Conservation (phyloP, 2,888 invertebrate species). For the Nyleta sp. region DNA sequence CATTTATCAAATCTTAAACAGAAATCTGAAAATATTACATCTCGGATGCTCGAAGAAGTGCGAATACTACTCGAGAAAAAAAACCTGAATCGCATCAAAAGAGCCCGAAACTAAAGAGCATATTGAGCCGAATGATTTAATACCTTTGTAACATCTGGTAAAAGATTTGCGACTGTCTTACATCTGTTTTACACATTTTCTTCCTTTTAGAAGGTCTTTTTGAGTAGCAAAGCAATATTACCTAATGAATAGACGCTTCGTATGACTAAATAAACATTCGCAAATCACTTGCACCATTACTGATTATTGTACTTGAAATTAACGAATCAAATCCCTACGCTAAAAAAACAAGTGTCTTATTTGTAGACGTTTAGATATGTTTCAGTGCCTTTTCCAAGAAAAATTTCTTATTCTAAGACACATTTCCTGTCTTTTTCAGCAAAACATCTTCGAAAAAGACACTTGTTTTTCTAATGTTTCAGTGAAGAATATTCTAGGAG, state of each 20-base stretch:
- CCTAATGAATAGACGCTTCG: not conserved
- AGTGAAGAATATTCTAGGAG: too few relatives aligned
- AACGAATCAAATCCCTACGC: not conserved
- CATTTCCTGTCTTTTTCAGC: too few relatives aligned
- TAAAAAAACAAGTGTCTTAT: too few relatives aligned
- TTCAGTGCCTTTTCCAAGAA: too few relatives aligned
- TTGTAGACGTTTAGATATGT: too few relatives aligned
- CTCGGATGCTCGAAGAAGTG: conserved; percentile 50
- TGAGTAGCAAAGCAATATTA: conserved; percentile 7
- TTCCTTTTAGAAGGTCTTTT: conserved; percentile 13
- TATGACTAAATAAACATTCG: not conserved
- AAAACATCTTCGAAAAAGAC: too few relatives aligned
- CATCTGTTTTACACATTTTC: conserved; percentile 35
- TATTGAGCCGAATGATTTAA: conserved; percentile 22
- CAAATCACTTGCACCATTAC: conserved; percentile 12
- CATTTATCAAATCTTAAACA: too few relatives aligned
- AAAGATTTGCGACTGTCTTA: conserved; percentile 13
- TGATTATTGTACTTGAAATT: too few relatives aligned
- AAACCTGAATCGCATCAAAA: conserved; percentile 15
- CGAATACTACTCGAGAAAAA: conserved; percentile 26
- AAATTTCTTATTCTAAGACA: too few relatives aligned
- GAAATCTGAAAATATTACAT: conserved; percentile 34
- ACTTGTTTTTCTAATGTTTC: too few relatives aligned
- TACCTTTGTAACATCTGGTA: conserved; percentile 31
- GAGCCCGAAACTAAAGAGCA: conserved; percentile 9